Evolutionary conservation across 1,140 invertebrate genomes (phyloP).

Genomic region (Brachionus asplanchnoidis): DNA sequence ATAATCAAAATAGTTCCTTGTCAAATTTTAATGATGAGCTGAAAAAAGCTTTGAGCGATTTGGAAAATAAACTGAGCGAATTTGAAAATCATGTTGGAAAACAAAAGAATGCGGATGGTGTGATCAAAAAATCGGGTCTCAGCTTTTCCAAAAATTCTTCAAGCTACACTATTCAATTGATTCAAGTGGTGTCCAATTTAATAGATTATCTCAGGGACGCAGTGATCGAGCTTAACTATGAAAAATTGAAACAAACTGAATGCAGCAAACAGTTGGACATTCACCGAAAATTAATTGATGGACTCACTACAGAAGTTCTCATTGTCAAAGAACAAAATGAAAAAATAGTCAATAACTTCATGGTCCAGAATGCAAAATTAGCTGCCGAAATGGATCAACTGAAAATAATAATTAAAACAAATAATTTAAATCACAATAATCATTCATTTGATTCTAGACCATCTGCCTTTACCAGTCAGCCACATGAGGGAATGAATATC

Average conservation of each 20-base stretch:
- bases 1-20: not conserved
- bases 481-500: not conserved
- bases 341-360: slow-evolving; percentile 25
- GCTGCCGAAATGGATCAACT: slow-evolving; percentile 21
- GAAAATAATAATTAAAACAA: slow-evolving; percentile 16
- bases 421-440: not conserved
- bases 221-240: slow-evolving; percentile 14
- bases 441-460: not conserved
- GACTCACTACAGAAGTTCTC: slow-evolving; percentile 14
- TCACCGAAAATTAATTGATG: slow-evolving; percentile 30
- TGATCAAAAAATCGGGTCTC: not conserved
- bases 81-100: slow-evolving; percentile 26
- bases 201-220: slow-evolving; percentile 2
- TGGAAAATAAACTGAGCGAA: not conserved
- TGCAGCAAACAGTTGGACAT: slow-evolving; percentile 22
- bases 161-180: not conserved
- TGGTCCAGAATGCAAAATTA: slow-evolving; percentile 6
- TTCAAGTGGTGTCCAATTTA: not conserved
- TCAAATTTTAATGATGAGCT: slow-evolving; percentile 21
- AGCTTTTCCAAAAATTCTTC: not conserved
- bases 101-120: not conserved
- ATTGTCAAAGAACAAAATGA: slow-evolving; percentile 38
- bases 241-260: slow-evolving; percentile 24
- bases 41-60: slow-evolving; percentile 1
- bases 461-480: not conserved